Percentiles rank a stretch among this genome's conserved stretches.
phyloP scores from a whole-genome alignment of 2,113 vertebrate species.

The Vombatus ursinus region DNA sequence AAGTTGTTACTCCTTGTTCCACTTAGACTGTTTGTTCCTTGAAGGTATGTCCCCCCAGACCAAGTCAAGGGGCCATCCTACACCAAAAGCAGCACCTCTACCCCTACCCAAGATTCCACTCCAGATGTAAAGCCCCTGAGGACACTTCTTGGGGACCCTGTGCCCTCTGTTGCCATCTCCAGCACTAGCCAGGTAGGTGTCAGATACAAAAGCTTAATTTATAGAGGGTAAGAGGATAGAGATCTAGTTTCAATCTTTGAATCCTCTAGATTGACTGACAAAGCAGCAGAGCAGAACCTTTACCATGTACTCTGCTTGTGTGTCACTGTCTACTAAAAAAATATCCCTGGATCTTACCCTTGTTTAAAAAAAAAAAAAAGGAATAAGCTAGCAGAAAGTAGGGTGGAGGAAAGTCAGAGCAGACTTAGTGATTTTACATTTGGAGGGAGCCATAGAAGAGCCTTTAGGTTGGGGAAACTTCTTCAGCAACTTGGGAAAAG shows the following conservation, averaged over 20 bases:
- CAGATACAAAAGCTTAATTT: background rate
- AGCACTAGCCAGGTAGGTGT: conserved; percentile 79
- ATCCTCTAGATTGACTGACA: background rate
- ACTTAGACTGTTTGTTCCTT: conserved; percentile 58
- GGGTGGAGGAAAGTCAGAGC: conserved; percentile 7
- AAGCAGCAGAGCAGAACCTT: background rate
- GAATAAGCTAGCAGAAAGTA: conserved; percentile 34
- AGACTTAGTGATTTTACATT: conserved; percentile 20
- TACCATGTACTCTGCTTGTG: background rate
- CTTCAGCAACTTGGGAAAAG: conserved; percentile 14
- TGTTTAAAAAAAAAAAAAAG: conserved; percentile 17
- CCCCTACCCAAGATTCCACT: conserved; percentile 62
- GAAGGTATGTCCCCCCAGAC: conserved; percentile 91
- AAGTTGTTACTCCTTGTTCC: background rate
- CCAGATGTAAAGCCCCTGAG: conserved; percentile 84
- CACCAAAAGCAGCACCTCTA: conserved; percentile 78
- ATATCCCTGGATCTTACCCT: background rate
- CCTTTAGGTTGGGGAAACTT: background rate
- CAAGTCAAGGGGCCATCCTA: conserved; percentile 83
- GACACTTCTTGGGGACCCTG: conserved; percentile 80
- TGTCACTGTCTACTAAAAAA: conserved; percentile 8
- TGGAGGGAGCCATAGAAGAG: conserved; percentile 13
- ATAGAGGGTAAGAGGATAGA: background rate
- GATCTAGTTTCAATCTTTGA: background rate
- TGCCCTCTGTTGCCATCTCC: conserved; percentile 69